These are phyloP conservation scores for Engraulis encrasicolus DNA, from an alignment of 2,113 vertebrate genomes.

Conservation along the genomic window DNA sequence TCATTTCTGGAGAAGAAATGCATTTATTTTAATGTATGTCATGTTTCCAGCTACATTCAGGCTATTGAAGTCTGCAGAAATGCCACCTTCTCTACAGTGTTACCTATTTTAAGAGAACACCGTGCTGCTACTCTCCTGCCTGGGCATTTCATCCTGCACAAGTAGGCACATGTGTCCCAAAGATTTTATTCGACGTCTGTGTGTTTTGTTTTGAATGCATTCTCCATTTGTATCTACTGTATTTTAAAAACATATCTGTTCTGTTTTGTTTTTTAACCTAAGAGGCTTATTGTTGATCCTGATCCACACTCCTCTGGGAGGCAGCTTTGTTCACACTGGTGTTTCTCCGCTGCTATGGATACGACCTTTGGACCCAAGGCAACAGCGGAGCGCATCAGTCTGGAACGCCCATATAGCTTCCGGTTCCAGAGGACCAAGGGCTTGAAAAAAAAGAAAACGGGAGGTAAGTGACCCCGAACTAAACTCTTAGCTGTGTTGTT, in stretches of 20 bases:
- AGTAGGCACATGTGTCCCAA: no score
- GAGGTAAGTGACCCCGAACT: constrained; percentile 47
- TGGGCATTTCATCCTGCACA: no score
- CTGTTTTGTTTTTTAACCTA: not conserved
- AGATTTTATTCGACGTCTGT: not conserved
- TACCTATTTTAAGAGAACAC: no score
- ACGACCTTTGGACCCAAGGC: constrained; percentile 64
- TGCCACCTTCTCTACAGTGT: no score
- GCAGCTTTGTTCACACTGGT: not conserved
- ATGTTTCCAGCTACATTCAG: no score
- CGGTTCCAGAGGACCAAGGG: constrained; percentile 28
- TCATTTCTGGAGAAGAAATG: no score
- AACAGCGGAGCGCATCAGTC: constrained; percentile 28
- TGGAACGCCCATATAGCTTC: constrained; percentile 24
- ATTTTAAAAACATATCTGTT: not conserved
- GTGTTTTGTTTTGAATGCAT: not conserved
- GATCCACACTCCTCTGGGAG: not conserved
- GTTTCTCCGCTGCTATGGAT: not conserved
- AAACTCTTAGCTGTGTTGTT: constrained; percentile 13
- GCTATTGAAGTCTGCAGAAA: no score
- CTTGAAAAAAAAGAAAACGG: constrained; percentile 30
- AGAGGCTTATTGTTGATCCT: not conserved
- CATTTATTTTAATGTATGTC: no score
- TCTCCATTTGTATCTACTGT: not conserved
- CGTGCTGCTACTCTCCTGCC: no score